Evolutionary conservation across 2,888 invertebrate species (phyloP), one percentile per base, ranked within the genome.

Genomic region (Tethea ocularis): DNA sequence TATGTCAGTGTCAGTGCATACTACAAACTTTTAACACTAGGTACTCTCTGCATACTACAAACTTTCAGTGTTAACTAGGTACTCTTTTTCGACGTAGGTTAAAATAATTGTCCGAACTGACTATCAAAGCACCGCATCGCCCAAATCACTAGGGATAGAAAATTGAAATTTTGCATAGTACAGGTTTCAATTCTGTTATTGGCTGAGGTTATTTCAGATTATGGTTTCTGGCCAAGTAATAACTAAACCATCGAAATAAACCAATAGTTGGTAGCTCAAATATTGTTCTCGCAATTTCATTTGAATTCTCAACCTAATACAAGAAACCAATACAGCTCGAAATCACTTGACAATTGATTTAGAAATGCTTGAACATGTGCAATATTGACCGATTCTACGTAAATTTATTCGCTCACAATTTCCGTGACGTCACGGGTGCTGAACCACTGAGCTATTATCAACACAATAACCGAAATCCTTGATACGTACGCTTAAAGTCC

Each of bases 401-500:
- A 69, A 75, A 79, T 79, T 72, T 77, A 75, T 75, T 73, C 72
- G 61, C 60, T 75, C 56, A 60, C 77, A 74, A 78, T 80, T 77
- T 77, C 77, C 75, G 72, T 71, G 72, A 68, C 74, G 66, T 74
- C 75, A 68, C 63, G 52, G 65, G 63, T 70, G 68, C 71, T 64
- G 67, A 65, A 73, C 71, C 67, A 55, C 63, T 38, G 61, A 59
- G 58, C 62, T 58, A 55, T 57, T 55, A 55, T 24, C 22, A 52
- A 56, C n/a, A 38, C 56, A n/a, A 38, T 38, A 22, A 36, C 51
- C 26, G 20, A 41, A 26, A 38, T 36, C 54, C 46, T 57, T 59
- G 36, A 36, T 36, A 33, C 29, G 54, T 11, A 22, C 20, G 54
- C 3, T 3, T 54, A 54, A 15, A 33, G 54, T 36, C 33, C 6